Base-by-base conservation (phyloP, 2,888 invertebrate species). In the Taphrorychus bicolor region DNA sequence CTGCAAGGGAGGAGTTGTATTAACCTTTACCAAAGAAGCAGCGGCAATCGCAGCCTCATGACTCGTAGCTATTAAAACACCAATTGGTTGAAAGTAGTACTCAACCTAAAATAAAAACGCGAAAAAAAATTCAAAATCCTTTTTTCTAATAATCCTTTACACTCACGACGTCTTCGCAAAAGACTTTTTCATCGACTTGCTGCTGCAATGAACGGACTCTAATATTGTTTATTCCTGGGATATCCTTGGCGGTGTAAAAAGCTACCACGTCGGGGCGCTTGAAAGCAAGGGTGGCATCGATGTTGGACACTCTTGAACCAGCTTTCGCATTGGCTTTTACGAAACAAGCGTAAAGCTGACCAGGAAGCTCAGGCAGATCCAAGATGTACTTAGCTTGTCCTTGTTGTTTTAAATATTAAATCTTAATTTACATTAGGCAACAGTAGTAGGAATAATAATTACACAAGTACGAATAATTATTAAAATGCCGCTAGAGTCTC, bases 321-420 rank as follows among this genome's bases (percentile, higher is more conserved):
- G 84, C 78, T 62, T 84, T 78, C 21, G 76, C 73, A 77, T 83
- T 83, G 58, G 90, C 86, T 1, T 86, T 81, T 0, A 93, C 91
- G 75, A 92, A 89, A 4, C 89, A 88, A 16, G 87, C 92, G 79
- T 85, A 89, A 0, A 94, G 85, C 82, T 94, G 91, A 68, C 87
- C 84, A 0, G 85, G 85, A 54, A 86, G 83, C 0, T 84, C 83
- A 17, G 90, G 88, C 19, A 91, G 83, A 78, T 95, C 95, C 77
- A 91, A 90, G 16, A 90, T 83, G 80, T 91, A 96, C 61, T 88
- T 85, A 0, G 92, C 92, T 79, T 93, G 92, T 0, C 95, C 95
- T 73, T n/a, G n/a, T n/a, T n/a, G n/a, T n/a, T n/a, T n/a, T n/a
- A n/a, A n/a, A n/a, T n/a, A n/a, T n/a, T n/a, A n/a, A n/a, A n/a